Evolutionary conservation across 2,797 vertebrate species (phyloP), one percentile per base, ranked within the genome.

Genomic region (Telmatherina bonti): DNA sequence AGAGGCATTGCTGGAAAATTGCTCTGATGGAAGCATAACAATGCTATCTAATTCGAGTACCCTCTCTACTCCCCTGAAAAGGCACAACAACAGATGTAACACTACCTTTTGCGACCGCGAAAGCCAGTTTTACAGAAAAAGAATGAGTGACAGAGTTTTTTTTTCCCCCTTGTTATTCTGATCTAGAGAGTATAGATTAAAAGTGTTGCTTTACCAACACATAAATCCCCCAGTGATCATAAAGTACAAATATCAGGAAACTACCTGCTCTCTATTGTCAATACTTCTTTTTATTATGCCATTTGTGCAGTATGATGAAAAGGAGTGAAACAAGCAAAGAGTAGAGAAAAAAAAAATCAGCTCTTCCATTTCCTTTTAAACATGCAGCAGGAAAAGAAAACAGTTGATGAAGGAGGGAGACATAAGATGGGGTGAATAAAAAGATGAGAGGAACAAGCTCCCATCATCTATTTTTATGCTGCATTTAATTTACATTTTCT

Each of bases 1-100:
- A 96, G 94, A 95, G 93, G 93, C 94, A 94, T 95, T 85, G 91
- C 93, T 93, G 94, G 92, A 94, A 95, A 95, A 95, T 91, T 82
- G 94, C 92, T 94, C 92, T 91, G 94, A 95, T 93, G 93, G 90
- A 93, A 91, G 86, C 88, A 89, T 92, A 94, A 96, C 95, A 96
- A 96, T 93, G 89, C 93, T 90, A 88, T 87, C 94, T 90, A 93
- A 95, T 95, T 92, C 75, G 76, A 80, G 91, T 79, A 79, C 88
- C 92, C 90, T 88, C 93, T 90, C 85, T 80, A 82, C 92, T 84
- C 93, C 89, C 87, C 76, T 81, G 67, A 81, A 85, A 91, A 90
- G 74, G 77, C 75, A 72, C 55, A 75, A 72, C 57, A 75, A 83
- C 87, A 83, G 68, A 91, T 88, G 78, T 67, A 88, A 90, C 70